phyloP scores from a whole-genome alignment of 2,888 invertebrate species.

The Mesopsocus fuscifrons region DNA sequence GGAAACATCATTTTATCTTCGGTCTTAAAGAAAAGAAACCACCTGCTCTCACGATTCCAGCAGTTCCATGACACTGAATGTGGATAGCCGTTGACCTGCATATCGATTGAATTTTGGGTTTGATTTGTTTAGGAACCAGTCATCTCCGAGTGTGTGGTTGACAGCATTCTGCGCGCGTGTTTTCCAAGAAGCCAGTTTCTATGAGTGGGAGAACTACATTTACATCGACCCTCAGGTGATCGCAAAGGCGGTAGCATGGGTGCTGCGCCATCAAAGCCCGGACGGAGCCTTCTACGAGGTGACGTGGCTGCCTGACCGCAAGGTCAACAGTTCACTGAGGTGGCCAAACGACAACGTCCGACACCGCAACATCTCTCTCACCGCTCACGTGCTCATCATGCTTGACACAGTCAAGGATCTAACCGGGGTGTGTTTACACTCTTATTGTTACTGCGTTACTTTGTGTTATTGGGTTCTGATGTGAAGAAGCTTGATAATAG shows the following conservation, averaged over 20 bases:
- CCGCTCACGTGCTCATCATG: slow-evolving; percentile 83
- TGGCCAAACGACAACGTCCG: slow-evolving; percentile 33
- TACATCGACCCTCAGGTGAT: slow-evolving; percentile 77
- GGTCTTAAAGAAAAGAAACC: too few species aligned
- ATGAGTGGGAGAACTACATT: slow-evolving; percentile 92
- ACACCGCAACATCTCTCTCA: slow-evolving; percentile 69
- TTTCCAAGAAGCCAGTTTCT: slow-evolving; percentile 82
- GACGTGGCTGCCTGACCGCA: slow-evolving; percentile 72
- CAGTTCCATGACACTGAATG: too few species aligned
- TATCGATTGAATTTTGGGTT: too few species aligned
- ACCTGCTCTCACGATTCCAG: too few species aligned
- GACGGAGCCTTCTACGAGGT: slow-evolving; percentile 82
- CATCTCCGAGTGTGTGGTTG: slow-evolving; percentile 73
- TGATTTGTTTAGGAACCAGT: slow-evolving; percentile 45
- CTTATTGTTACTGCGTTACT: too few species aligned
- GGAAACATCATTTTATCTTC: too few species aligned
- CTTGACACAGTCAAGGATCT: slow-evolving; percentile 69
- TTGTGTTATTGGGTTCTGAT: too few species aligned
- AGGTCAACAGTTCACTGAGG: slow-evolving; percentile 54
- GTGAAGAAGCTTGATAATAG: too few species aligned
- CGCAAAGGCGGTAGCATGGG: slow-evolving; percentile 67
- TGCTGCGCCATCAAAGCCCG: slow-evolving; percentile 62
- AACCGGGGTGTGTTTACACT: slow-evolving; percentile 30
- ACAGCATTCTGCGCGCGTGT: slow-evolving; percentile 80
- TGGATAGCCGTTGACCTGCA: too few species aligned